Percentiles rank a stretch among this genome's conserved stretches.
Conservation (phyloP, 2,797 vertebrate genomes). For the Phataginus tetradactyla region DNA sequence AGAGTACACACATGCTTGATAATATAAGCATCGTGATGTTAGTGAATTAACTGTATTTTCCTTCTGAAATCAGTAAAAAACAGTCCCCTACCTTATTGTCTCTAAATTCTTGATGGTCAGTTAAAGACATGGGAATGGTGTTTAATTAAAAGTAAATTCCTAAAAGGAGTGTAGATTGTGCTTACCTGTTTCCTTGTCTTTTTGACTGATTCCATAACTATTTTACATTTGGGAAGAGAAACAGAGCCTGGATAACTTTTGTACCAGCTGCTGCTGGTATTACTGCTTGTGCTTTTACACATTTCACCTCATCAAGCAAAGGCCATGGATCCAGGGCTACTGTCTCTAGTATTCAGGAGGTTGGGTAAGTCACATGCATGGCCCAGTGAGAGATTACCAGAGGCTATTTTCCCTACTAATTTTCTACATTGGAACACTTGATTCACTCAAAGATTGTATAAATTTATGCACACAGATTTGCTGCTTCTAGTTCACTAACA, state of each 20-base stretch:
- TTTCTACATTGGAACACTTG: not conserved
- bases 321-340: fast-evolving
- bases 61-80: not conserved
- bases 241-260: not conserved
- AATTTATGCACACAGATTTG: not conserved
- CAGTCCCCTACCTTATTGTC: not conserved
- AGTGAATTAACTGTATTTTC: not conserved
- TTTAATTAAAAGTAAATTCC: not conserved
- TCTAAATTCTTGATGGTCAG: not conserved
- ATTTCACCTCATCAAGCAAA: not conserved
- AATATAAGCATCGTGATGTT: not conserved
- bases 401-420: not conserved
- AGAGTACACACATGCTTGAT: not conserved
- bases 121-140: not conserved
- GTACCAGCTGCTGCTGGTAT: not conserved
- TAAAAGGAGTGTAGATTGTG: not conserved
- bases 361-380: not conserved
- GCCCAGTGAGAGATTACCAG: not conserved
- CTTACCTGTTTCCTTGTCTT: not conserved
- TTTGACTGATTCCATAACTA: not conserved
- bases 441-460: not conserved
- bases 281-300: not conserved
- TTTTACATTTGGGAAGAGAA: not conserved
- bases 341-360: not conserved
- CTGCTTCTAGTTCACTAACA: not conserved